These are phyloP conservation scores for Drosophila paracracens DNA, from an alignment of 2,888 invertebrate genomes.

Conservation along the genomic window DNA sequence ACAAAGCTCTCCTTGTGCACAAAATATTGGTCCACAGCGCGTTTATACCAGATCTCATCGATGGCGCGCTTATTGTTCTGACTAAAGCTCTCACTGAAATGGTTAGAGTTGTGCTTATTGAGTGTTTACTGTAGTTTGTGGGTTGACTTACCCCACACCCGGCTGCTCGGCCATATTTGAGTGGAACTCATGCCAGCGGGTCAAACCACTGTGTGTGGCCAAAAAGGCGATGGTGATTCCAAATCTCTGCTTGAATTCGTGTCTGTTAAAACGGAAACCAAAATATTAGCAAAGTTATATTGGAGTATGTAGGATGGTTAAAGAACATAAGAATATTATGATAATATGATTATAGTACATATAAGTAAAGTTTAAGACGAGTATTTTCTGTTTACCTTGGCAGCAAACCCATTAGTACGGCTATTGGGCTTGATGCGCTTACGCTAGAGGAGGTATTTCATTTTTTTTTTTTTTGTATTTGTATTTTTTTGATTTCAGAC, in stretches of 20 bases:
- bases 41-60: conserved; percentile 95
- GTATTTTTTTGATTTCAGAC: conserved; percentile 49
- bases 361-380: conserved; percentile 33
- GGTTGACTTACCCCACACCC: conserved; percentile 81
- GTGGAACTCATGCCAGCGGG: conserved; percentile 93
- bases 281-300: conserved; percentile 31
- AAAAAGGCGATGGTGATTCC: conserved; percentile 94
- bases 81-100: conserved; percentile 89
- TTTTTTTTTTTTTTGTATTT: conserved; percentile 42
- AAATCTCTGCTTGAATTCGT: conserved; percentile 92
- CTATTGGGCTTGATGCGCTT: conserved; percentile 94
- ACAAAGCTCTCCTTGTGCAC: conserved; percentile 92
- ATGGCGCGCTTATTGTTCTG: conserved; percentile 91
- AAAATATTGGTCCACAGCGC: conserved; percentile 94
- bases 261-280: conserved; percentile 86
- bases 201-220: conserved; percentile 95
- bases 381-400: conserved; percentile 91
- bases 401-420: conserved; percentile 96
- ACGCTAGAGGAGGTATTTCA: conserved; percentile 86
- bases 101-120: background rate
- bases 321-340: conserved; percentile 6
- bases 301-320: background rate
- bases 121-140: background rate
- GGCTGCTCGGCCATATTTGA: conserved; percentile 86
- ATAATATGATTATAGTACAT: conserved; percentile 21